phyloP scores from a whole-genome alignment of 2,888 invertebrate species.

The Bimastos eiseni region DNA sequence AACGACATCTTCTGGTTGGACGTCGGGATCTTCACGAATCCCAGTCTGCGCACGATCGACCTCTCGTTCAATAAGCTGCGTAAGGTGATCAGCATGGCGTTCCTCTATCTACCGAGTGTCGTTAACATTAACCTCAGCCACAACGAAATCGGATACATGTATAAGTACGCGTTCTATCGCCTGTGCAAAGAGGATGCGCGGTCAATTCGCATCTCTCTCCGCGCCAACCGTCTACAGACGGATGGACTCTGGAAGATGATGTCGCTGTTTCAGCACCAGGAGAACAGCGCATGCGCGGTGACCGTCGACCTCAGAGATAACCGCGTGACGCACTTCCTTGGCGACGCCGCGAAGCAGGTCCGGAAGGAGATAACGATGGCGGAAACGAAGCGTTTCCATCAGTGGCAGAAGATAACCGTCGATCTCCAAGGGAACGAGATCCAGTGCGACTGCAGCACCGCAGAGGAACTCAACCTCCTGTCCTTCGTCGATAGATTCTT shows the following conservation, averaged over 20 bases:
- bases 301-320: constrained; percentile 37
- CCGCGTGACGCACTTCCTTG: constrained; percentile 33
- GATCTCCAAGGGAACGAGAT: constrained; percentile 33
- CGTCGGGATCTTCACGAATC: constrained; percentile 44
- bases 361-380: constrained; percentile 23
- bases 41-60: constrained; percentile 37
- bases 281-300: constrained; percentile 34
- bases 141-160: constrained; percentile 43
- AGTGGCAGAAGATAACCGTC: constrained; percentile 13
- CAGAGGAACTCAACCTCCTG: constrained; percentile 32
- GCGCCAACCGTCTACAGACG: constrained; percentile 37
- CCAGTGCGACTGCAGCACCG: constrained; percentile 37
- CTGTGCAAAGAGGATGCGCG: constrained; percentile 38
- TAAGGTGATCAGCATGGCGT: constrained; percentile 45
- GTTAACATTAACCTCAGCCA: constrained; percentile 37
- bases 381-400: constrained; percentile 35
- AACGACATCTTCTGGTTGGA: constrained; percentile 44
- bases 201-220: constrained; percentile 34
- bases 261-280: constrained; percentile 41
- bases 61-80: constrained; percentile 41
- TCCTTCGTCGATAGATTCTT: not conserved
- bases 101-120: constrained; percentile 42
- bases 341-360: constrained; percentile 29
- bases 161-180: constrained; percentile 44
- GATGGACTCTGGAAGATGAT: constrained; percentile 41